phyloP scores from a whole-genome alignment of 1,140 invertebrate species.

The Dysdera silvatica region DNA sequence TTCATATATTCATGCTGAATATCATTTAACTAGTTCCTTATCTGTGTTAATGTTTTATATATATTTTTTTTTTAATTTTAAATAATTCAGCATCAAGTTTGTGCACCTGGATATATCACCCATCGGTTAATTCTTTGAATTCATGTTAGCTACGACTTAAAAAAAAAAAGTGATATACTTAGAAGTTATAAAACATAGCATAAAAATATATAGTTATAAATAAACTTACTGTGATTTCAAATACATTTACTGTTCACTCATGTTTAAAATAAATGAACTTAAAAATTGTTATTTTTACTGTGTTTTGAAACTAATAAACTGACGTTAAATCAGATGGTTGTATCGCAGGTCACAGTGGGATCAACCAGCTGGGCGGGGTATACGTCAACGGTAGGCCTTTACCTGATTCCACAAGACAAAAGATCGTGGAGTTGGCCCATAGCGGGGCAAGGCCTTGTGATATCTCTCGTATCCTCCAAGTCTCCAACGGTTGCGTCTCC shows the following conservation, averaged over 20 bases:
- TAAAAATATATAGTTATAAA: not conserved
- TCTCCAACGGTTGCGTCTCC: conserved; percentile 89
- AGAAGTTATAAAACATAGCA: not conserved
- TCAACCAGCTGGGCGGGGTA: conserved; percentile 95
- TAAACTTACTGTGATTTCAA: not conserved
- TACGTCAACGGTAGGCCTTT: conserved; percentile 93
- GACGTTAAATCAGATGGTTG: no score
- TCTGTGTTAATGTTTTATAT: no score
- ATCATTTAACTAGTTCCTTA: no score
- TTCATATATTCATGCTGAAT: no score
- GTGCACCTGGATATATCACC: no score
- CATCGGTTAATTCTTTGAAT: no score
- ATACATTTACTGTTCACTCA: not conserved
- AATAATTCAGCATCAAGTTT: no score
- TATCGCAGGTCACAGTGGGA: conserved; percentile 76
- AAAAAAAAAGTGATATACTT: not conserved
- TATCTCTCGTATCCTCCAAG: conserved; percentile 90
- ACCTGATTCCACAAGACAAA: conserved; percentile 84
- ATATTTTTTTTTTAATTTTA: no score
- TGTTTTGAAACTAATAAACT: no score
- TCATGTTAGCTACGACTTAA: not conserved
- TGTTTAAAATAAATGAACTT: not conserved
- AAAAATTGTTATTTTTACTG: not conserved
- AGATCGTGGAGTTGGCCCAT: conserved; percentile 94
- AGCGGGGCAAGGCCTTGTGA: conserved; percentile 93